A percentile compares a stretch with the other conserved stretches of the same genome.
phyloP scores from a whole-genome alignment of 2,113 vertebrate genomes.

The Vidua chalybeata region DNA sequence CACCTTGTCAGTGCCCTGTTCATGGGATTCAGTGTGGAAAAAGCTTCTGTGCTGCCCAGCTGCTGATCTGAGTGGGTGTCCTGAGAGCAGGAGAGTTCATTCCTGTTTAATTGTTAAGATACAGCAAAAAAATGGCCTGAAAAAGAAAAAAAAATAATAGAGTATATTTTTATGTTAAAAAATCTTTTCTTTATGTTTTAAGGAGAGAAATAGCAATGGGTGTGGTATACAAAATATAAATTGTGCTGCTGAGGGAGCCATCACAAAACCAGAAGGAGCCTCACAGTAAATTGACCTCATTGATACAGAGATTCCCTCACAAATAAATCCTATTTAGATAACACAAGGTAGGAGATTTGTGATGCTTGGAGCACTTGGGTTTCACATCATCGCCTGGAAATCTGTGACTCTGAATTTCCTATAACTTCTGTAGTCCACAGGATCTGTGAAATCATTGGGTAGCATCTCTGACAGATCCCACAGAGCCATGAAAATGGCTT shows the following conservation, averaged over 20 bases:
- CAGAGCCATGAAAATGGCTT: neutral
- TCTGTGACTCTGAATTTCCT: neutral
- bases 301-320: neutral
- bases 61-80: neutral
- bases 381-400: neutral
- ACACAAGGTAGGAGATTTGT: neutral
- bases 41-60: neutral
- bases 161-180: neutral
- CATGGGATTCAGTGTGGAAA: neutral
- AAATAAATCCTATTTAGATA: neutral
- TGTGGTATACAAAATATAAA: neutral
- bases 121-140: neutral
- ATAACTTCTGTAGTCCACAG: neutral
- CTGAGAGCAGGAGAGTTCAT: neutral
- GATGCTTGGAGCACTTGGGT: neutral
- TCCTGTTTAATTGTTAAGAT: neutral
- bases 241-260: neutral
- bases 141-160: neutral
- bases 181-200: neutral
- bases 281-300: neutral
- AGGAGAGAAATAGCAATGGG: neutral
- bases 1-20: neutral
- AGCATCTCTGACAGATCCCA: neutral
- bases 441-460: neutral
- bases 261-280: neutral